phyloP scores from a whole-genome alignment of 2,113 vertebrate genomes.

The Fukomys damarensis region DNA sequence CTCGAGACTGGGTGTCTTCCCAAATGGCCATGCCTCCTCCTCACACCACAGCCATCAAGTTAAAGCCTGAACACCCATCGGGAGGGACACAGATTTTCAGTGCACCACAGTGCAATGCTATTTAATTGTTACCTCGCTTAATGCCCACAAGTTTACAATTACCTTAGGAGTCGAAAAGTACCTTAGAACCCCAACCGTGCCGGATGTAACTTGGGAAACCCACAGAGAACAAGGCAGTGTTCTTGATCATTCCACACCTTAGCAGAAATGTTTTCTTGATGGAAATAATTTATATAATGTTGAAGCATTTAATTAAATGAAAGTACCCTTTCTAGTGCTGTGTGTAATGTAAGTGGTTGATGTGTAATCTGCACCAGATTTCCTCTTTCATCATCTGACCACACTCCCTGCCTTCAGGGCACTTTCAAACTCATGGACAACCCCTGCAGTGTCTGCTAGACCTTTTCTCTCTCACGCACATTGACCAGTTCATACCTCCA shows the following conservation, averaged over 20 bases:
- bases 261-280: background rate
- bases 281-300: background rate
- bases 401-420: background rate
- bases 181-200: background rate
- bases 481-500: background rate
- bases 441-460: background rate
- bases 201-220: background rate
- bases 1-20: background rate
- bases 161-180: constrained; percentile 8
- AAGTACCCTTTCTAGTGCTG: background rate
- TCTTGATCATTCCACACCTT: background rate
- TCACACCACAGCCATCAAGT: background rate
- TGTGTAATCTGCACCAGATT: background rate
- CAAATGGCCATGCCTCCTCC: background rate
- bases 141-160: background rate
- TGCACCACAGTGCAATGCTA: background rate
- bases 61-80: background rate
- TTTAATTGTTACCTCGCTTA: background rate
- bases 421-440: background rate
- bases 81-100: background rate
- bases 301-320: background rate
- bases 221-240: background rate
- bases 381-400: background rate
- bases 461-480: background rate
- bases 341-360: background rate